Percentiles rank a stretch among this genome's conserved stretches.
These are phyloP conservation scores for Lutraria rhynchaena DNA, from an alignment of 1,140 invertebrate genomes.

Conservation along the genomic window DNA sequence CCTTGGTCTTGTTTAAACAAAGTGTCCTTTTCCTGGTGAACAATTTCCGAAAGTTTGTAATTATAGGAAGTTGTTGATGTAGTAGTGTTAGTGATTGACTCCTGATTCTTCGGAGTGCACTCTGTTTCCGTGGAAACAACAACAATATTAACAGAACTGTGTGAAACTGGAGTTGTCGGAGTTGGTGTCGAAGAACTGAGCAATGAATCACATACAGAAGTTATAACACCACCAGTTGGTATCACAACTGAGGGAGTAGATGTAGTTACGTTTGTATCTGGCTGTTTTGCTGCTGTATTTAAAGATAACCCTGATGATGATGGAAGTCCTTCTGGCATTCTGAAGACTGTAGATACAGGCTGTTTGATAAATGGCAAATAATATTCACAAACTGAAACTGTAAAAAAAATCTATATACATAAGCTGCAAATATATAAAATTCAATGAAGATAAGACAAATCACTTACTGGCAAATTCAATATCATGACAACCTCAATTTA, in stretches of 20 bases:
- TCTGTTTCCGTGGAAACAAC: neutral
- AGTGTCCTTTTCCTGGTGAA: neutral
- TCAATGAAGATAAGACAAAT: no score
- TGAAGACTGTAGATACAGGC: neutral
- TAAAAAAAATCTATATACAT: no score
- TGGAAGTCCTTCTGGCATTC: slow-evolving; percentile 23
- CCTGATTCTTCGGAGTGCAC: neutral
- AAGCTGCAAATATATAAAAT: no score
- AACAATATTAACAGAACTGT: neutral
- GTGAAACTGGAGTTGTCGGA: no score
- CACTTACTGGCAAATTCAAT: no score
- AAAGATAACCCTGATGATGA: neutral
- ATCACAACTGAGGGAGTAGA: neutral
- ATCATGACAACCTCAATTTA: no score
- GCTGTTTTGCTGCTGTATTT: neutral
- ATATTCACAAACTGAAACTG: no score
- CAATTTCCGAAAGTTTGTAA: slow-evolving; percentile 32
- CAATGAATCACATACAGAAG: neutral
- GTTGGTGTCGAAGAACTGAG: neutral
- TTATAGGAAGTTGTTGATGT: neutral
- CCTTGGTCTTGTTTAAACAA: neutral
- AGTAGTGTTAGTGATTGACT: neutral
- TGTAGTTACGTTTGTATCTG: neutral
- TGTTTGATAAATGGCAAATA: neutral
- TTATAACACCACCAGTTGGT: neutral